Percentiles rank a stretch among this genome's conserved stretches.
phyloP scores from a whole-genome alignment of 1,140 invertebrate genomes.

The Panulirus ornatus region DNA sequence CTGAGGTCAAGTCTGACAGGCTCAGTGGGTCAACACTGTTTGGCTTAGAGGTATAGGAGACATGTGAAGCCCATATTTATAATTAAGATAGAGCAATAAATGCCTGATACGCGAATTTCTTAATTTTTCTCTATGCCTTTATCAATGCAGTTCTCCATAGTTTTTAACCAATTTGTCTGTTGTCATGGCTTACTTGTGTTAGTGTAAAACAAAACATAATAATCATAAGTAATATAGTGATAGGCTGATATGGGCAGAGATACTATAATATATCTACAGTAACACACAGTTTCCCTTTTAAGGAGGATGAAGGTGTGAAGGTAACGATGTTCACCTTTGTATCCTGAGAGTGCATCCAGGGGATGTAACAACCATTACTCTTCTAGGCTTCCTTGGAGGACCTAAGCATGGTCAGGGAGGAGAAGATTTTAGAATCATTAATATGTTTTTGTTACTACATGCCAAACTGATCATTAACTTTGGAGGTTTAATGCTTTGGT shows the following conservation, averaged over 20 bases:
- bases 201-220: constrained; percentile 2
- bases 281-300: constrained; percentile 1
- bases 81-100: constrained; percentile 34
- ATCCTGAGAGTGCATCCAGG: background rate
- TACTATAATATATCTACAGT: background rate
- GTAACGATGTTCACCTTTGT: background rate
- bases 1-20: constrained; percentile 60
- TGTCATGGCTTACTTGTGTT: constrained; percentile 11
- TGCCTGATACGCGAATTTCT: constrained; percentile 48
- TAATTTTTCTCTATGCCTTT: constrained; percentile 44
- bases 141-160: constrained; percentile 19
- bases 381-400: constrained; percentile 40
- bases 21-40: constrained; percentile 64
- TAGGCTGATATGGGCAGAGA: constrained; percentile 53
- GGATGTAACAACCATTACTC: constrained; percentile 16
- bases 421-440: background rate
- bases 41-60: constrained; percentile 68
- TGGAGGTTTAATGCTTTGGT: constrained; percentile 14
- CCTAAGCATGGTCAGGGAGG: constrained; percentile 19
- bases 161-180: constrained; percentile 31
- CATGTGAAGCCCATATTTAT: constrained; percentile 65
- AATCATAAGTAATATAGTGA: constrained; percentile 9
- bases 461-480: background rate
- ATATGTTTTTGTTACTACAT: background rate
- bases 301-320: constrained; percentile 20